Percentiles rank a stretch among this genome's conserved stretches.
phyloP scores from a whole-genome alignment of 23 tunicate genomes.

The Botrylloides violaceus region DNA sequence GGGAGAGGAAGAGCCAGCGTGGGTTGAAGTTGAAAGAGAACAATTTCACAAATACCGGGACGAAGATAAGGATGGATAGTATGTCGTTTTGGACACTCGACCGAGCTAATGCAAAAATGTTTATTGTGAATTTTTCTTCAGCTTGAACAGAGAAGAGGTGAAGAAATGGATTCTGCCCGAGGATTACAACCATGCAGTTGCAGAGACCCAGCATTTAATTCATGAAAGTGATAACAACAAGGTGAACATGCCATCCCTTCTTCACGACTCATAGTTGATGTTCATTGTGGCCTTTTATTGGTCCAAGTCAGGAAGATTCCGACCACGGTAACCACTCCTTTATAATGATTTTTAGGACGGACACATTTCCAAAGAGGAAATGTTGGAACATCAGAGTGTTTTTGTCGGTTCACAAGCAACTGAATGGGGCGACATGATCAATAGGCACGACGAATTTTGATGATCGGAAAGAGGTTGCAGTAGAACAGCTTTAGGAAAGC shows the following conservation, averaged over 20 bases:
- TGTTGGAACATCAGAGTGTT: conserved; percentile 37
- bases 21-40: conserved; percentile 79
- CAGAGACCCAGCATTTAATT: conserved; percentile 80
- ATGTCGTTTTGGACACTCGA: neutral
- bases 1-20: conserved; percentile 88
- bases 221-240: conserved; percentile 31
- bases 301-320: too few species aligned
- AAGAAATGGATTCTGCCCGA: conserved; percentile 82
- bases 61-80: conserved; percentile 51
- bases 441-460: conserved; percentile 44
- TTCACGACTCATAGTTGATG: neutral
- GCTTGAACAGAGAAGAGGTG: conserved; percentile 65
- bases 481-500: too few species aligned
- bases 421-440: conserved; percentile 45
- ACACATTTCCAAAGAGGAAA: conserved; percentile 26
- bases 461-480: neutral
- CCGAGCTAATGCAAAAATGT: neutral
- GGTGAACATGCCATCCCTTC: too few species aligned
- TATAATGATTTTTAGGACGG: conserved; percentile 18
- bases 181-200: conserved; percentile 80
- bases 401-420: conserved; percentile 51
- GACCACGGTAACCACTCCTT: neutral
- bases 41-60: conserved; percentile 68
- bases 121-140: neutral
- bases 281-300: too few species aligned